These are phyloP conservation scores for Accipiter cooperii DNA, from an alignment of 2,113 vertebrate species.

Conservation along the genomic window DNA sequence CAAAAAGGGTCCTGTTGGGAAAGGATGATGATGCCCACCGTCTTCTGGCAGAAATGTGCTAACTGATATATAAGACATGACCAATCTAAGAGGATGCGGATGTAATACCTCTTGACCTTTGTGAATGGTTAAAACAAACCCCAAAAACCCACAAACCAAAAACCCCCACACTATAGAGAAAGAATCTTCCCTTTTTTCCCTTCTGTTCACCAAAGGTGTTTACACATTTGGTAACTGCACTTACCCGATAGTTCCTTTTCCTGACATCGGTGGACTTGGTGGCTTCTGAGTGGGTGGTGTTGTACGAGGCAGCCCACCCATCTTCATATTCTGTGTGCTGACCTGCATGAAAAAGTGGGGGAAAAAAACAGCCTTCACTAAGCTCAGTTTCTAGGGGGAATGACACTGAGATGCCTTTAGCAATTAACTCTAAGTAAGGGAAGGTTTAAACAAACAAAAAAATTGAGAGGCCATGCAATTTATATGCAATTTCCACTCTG, in stretches of 20 bases:
- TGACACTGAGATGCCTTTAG: not conserved
- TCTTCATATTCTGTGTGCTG: slow-evolving; percentile 98
- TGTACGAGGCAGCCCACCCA: slow-evolving; percentile 90
- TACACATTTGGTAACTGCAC: slow-evolving; percentile 37
- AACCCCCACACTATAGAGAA: not conserved
- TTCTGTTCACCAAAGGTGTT: not conserved
- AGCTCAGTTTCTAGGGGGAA: slow-evolving; percentile 14
- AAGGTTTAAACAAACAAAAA: slow-evolving; percentile 51
- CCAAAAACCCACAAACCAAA: not conserved
- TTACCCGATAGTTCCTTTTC: slow-evolving; percentile 97
- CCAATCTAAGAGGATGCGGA: not conserved
- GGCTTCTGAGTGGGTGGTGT: slow-evolving; percentile 98
- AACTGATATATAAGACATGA: not conserved
- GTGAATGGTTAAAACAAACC: not conserved
- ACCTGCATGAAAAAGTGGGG: slow-evolving; percentile 75
- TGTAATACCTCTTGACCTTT: not conserved
- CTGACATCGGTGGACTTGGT: slow-evolving; percentile 91
- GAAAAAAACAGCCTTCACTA: slow-evolving; percentile 50
- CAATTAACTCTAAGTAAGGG: slow-evolving; percentile 39
- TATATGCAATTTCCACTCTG: slow-evolving; percentile 65
- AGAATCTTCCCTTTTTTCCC: not conserved
- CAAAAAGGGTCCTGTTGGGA: not conserved
- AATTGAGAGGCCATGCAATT: slow-evolving; percentile 68
- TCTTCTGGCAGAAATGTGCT: not conserved
- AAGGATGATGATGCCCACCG: not conserved